These are phyloP conservation scores for Corynorhinus townsendii DNA, from an alignment of 2,113 vertebrate genomes.

Conservation along the genomic window DNA sequence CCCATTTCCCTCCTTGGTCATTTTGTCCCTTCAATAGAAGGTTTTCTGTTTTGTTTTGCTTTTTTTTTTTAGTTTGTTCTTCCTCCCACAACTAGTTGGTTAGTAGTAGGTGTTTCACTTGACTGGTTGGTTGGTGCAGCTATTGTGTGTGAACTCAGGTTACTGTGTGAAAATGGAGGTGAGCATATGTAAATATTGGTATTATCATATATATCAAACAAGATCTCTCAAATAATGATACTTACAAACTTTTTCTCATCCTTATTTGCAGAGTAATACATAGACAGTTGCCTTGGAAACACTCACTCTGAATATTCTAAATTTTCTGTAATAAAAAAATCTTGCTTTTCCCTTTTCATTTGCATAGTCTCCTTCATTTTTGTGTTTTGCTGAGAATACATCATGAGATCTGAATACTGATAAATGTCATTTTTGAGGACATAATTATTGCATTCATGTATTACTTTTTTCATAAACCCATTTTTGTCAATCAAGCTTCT, in stretches of 20 bases:
- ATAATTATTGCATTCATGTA: constrained; percentile 50
- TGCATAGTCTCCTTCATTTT: constrained; percentile 38
- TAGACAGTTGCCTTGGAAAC: constrained; percentile 51
- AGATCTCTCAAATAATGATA: constrained; percentile 15
- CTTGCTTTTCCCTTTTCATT: constrained; percentile 53
- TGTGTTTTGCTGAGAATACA: constrained; percentile 42
- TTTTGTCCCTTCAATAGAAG: not conserved
- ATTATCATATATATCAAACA: constrained; percentile 31
- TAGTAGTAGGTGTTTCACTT: not conserved
- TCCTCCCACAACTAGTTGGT: not conserved
- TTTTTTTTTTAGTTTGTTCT: not conserved
- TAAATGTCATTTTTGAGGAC: constrained; percentile 55
- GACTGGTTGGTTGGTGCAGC: not conserved
- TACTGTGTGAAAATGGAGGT: not conserved
- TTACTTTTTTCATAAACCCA: constrained; percentile 31
- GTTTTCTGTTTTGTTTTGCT: not conserved
- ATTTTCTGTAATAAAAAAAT: constrained; percentile 61
- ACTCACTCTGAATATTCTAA: constrained; percentile 48
- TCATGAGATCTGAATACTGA: constrained; percentile 54
- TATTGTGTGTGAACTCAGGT: not conserved
- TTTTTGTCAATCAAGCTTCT: constrained; percentile 34
- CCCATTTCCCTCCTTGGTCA: not conserved
- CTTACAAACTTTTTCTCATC: constrained; percentile 31
- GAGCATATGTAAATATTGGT: not conserved
- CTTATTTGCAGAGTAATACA: constrained; percentile 41